Base-by-base conservation (phyloP, 2,113 vertebrate genomes). In the Bungarus multicinctus region DNA sequence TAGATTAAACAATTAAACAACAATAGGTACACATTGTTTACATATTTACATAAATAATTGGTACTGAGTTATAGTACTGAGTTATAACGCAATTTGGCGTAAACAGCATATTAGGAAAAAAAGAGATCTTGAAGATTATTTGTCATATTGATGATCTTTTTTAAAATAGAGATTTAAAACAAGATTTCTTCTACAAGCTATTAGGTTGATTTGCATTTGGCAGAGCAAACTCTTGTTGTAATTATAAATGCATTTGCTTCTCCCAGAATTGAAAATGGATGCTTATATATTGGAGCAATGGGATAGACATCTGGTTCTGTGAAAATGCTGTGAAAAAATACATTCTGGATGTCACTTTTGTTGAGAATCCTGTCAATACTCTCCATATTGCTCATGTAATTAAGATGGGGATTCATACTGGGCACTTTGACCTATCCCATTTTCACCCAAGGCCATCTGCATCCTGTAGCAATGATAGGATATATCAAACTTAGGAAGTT, bases 221-320 rank as follows among this genome's bases (percentile, higher is more conserved):
- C 90, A 85, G 7, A 52, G 69, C 43, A 23, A 53, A 39, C 22
- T 90, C 25, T 34, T 52, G n/a, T 12, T 20, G 11, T n/a, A 39
- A 43, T 43, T 81, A 81, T n/a, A 89, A 91, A 91, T 91, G 69
- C 52, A 85, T 91, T 85, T 91, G 23, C 52, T 85, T 85, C 54
- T 30, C 39, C 39, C 39, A 91, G 74, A 8, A 47, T 57, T 91
- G 74, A 81, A 91, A 45, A 47, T 81, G 34, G 34, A 81, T 22
- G 74, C 34, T 81, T 43, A 22, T 43, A 43, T 81, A 81, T 81
- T 81, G 74, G 74, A 81, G 74, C 18, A 20, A 3, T 39, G 74
- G 34, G 7, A 22, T 22, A 81, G 74, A 43, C 34, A 43, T 43
- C 74, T 81, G 74, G 34, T 43, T 81, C 74, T 69, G 64, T 16